Evolutionary conservation across 2,113 vertebrate species (phyloP), one percentile per base, ranked within the genome.

Genomic region (Cryptotis parvus): DNA sequence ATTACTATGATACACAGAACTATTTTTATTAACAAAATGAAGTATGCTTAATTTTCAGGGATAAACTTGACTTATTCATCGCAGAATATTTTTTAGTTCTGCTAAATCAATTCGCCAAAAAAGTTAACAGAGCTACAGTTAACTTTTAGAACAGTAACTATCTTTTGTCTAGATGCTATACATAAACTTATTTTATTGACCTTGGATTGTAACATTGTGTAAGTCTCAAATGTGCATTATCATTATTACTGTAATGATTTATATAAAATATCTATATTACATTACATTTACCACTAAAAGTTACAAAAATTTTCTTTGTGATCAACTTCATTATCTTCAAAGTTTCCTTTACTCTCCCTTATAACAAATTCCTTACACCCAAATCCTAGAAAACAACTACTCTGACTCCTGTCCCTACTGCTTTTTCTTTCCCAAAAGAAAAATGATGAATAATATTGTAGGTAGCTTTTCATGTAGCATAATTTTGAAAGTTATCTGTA

Each of bases 101-200:
- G 2, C 27, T 78, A 35, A 45, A 68, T 84, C 11, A 80, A 70
- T 70, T 69, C 37, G 77, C 6, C 68, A 91, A 87, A 61, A 4
- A 95, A 39, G 31, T 45, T 75, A 74, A 76, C 20, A 45, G 14
- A 88, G 27, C 4, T 65, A 27, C 49, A 81, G 49, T 52, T 12
- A 31, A 89, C 37, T 87, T 79, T 63, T 73, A 78, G 52, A 84
- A 43, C 58, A 63, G 24, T 73, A 89, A 85, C 39, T 87, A 58
- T 87, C 72, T 12, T 49, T 49, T 49, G 10, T 49, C 45, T 49
- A 49, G 9, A 6, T 49, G 14, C 45, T 49, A 14, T 49, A 49
- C 14, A 49, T 14, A 49, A 49, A 49, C 45, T 49, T 49, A 49
- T 49, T 49, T 49, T 49, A 49, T 49, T 49, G 45, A 49, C 10